phyloP scores from a whole-genome alignment of 2,888 invertebrate species.

The Pemphredon lugubris region DNA sequence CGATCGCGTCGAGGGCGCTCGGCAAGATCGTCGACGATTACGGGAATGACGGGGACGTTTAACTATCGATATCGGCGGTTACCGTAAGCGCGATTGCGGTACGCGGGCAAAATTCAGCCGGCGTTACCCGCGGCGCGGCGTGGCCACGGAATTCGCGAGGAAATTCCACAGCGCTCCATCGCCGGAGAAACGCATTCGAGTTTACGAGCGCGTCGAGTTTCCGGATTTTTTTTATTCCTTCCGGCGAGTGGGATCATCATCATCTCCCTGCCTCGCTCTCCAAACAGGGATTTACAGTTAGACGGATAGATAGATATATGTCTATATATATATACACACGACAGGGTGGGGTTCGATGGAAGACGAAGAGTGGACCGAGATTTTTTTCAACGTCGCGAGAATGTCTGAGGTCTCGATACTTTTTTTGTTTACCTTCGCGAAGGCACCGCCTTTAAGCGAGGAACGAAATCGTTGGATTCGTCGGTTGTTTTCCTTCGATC shows the following conservation, averaged over 20 bases:
- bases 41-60: neutral
- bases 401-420: neutral
- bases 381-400: constrained; percentile 6
- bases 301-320: constrained; percentile 6
- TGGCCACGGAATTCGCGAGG: constrained; percentile 30
- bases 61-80: constrained; percentile 8
- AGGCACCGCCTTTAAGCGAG: neutral
- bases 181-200: constrained; percentile 43
- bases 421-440: neutral
- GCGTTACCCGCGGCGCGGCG: constrained; percentile 1
- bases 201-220: constrained; percentile 63
- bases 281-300: constrained; percentile 57
- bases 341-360: constrained; percentile 34
- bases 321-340: neutral
- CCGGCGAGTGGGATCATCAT: constrained; percentile 47
- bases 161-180: constrained; percentile 47
- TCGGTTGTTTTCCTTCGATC: constrained; percentile 23
- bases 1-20: constrained; percentile 6
- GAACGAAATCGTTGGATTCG: constrained; percentile 18
- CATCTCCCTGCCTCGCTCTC: constrained; percentile 22
- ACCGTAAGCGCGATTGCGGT: neutral
- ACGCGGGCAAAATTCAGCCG: constrained; percentile 18
- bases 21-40: constrained; percentile 17
- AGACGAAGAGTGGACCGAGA: neutral
- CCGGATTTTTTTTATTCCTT: constrained; percentile 62